phyloP scores from a whole-genome alignment of 2,113 vertebrate species.

The Pomatostomus ruficeps region DNA sequence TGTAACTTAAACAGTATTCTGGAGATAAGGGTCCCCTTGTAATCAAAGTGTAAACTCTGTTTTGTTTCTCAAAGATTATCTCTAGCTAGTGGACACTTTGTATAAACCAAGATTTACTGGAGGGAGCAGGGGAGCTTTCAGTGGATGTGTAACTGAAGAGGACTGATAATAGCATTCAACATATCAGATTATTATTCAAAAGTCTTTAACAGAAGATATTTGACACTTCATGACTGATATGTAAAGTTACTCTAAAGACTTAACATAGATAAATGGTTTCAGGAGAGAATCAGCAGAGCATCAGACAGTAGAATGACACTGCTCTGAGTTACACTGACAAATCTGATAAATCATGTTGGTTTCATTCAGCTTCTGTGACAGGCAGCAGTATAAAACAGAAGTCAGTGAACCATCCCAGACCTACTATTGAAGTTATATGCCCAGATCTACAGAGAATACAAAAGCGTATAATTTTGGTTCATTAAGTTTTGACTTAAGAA shows the following conservation, averaged over 20 bases:
- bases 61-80: background rate
- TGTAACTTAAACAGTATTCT: conserved; percentile 3
- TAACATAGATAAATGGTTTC: background rate
- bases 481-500: background rate
- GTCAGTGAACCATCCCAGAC: background rate
- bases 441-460: background rate
- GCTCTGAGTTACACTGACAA: background rate
- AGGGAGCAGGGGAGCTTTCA: background rate
- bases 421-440: background rate
- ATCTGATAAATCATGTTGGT: background rate
- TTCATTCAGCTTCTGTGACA: background rate
- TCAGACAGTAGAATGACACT: background rate
- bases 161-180: background rate
- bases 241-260: background rate
- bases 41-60: background rate
- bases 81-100: background rate
- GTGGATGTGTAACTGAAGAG: background rate
- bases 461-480: background rate
- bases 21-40: background rate
- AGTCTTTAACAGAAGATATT: background rate
- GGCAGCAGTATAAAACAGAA: background rate
- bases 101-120: background rate
- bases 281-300: background rate
- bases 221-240: background rate
- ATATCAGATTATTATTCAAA: background rate